phyloP scores from a whole-genome alignment of 2,797 vertebrate species.

The Enteromius anoplus region DNA sequence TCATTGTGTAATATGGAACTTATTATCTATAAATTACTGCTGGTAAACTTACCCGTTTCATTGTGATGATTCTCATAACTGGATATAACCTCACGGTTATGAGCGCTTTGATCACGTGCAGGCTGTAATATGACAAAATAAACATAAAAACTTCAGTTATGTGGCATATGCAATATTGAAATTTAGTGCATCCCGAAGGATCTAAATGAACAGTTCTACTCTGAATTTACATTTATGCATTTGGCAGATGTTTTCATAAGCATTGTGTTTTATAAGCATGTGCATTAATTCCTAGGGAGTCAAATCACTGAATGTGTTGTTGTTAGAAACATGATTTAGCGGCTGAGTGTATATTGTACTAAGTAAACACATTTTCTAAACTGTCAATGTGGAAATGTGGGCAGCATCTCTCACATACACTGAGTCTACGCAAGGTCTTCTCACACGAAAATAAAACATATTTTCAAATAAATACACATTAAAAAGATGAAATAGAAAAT shows the following conservation, averaged over 20 bases:
- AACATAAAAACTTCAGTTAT: neutral
- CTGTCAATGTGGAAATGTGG: neutral
- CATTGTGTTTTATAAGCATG: neutral
- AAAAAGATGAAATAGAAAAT: neutral
- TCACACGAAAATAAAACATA: neutral
- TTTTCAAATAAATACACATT: no score
- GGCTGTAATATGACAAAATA: constrained; percentile 62
- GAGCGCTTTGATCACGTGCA: constrained; percentile 62
- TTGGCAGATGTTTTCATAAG: neutral
- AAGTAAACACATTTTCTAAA: neutral
- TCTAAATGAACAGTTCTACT: neutral
- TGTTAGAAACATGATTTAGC: neutral
- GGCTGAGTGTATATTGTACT: neutral
- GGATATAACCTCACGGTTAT: constrained; percentile 60
- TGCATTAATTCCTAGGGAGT: neutral
- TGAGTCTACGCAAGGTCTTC: neutral
- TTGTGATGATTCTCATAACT: constrained; percentile 75
- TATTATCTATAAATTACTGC: constrained; percentile 22
- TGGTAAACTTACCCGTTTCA: constrained; percentile 68
- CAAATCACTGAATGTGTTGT: neutral
- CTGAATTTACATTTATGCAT: constrained; percentile 1
- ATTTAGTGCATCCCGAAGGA: neutral
- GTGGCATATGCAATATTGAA: neutral
- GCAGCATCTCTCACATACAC: neutral
- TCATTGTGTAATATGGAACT: neutral